Evolutionary conservation across 64 coral and sea anemone species (phyloP), one percentile per base, ranked within the genome.

Genomic region (Trachythela sp.): DNA sequence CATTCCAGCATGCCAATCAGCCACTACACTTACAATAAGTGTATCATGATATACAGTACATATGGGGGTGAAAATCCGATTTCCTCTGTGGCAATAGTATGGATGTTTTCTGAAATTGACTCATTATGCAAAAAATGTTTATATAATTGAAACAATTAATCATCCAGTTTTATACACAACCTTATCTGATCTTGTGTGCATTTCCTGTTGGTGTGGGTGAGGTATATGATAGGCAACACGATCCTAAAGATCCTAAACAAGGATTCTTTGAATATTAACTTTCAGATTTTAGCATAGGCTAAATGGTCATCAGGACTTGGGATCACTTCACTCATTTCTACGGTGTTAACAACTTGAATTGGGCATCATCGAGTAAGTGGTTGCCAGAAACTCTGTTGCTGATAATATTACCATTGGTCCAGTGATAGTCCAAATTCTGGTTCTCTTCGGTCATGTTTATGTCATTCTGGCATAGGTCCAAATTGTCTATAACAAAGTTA

Each of bases 1-100:
- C 68, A 72, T 72, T 11, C 68, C 68, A 72, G 68, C 33, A 72
- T 72, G 68, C 68, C 68, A 72, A 72, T 72, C 68, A 31, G 68
- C 68, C 11, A 72, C 33, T 35, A 14, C 68, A n/a, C n/a, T n/a
- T n/a, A 14, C 68, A 72, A 26, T 72, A 26, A 72, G 29, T 24
- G 33, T 26, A 14, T 72, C 29, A 14, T 72, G 29, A 35, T 72
- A 14, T 72, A n/a, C n/a, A n/a, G n/a, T n/a, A n/a, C 29, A 24
- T 26, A 24, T 72, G 17, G 29, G 68, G 17, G 29, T 27, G 9
- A 24, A 72, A 72, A 72, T 26, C 68, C 17, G 1, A 24, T 35
- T 72, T 72, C 29, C 68, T 72, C 29, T 14, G n/a, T n/a, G n/a
- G n/a, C n/a, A n/a, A n/a, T n/a, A n/a, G n/a, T n/a, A n/a, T n/a